Evolutionary conservation across 35 echinoderm and acorn worm genomes (phyloP).

Genomic region (Stichopus chloronotus): DNA sequence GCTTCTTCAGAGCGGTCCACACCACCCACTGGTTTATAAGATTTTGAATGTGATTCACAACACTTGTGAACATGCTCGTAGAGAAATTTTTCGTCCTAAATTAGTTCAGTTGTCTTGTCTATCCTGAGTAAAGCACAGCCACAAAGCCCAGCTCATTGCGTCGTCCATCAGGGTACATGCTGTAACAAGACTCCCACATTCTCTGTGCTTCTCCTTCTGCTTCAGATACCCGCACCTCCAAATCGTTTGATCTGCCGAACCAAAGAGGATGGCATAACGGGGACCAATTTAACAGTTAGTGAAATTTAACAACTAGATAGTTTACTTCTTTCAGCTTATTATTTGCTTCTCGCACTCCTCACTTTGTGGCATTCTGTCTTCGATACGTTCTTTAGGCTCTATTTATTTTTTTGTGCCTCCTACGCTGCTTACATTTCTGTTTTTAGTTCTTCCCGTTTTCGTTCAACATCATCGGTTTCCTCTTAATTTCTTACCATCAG

Average conservation of each 20-base stretch:
- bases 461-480: not conserved
- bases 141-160: not conserved
- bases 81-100: not conserved
- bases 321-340: constrained; percentile 7
- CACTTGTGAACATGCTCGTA: too few relatives aligned
- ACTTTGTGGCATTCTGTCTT: constrained; percentile 14
- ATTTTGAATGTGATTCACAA: too few relatives aligned
- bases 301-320: constrained; percentile 9
- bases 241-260: constrained; percentile 55
- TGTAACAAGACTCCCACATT: constrained; percentile 33
- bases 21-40: too few relatives aligned
- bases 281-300: constrained; percentile 56
- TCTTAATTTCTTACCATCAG: not conserved
- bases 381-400: not conserved
- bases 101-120: not conserved
- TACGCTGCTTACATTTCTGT: not conserved
- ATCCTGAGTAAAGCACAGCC: not conserved
- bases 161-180: not conserved
- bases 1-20: too few relatives aligned
- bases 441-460: not conserved
- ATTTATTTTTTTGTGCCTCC: not conserved
- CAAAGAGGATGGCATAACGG: constrained; percentile 51
- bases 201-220: constrained; percentile 49
- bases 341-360: constrained; percentile 7
- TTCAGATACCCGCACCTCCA: constrained; percentile 52